Evolutionary conservation across 1,140 invertebrate genomes (phyloP), one percentile per base, ranked within the genome.

Genomic region (Asobara japonica): DNA sequence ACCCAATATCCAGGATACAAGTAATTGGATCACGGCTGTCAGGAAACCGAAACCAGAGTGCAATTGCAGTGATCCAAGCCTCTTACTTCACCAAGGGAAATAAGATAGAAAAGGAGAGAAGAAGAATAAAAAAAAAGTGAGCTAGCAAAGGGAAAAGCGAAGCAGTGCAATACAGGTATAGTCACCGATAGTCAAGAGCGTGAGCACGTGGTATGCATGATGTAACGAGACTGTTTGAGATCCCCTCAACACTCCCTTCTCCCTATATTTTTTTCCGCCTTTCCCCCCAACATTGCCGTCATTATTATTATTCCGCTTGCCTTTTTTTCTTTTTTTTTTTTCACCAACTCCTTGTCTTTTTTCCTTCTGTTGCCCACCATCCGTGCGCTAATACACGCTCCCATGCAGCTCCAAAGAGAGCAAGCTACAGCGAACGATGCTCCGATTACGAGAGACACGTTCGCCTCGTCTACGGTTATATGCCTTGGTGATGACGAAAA

Each of bases 361-460:
- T 13, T 29, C 31, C 31, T 16, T 31, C 4, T 29, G 51, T 60
- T 60, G 13, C 27, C 27, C n/a, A n/a, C 60, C 60, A 62, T 66
- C 48, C 31, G 70, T 20, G 41, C 61, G 64, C 60, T 66, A 72
- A 36, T 56, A 66, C 22, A 69, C 70, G 70, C 70, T 72, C 70
- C 48, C 48, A 64, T 72, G 64, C 64, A 72, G 56, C 20, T 64
- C 70, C 51, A 72, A 72, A 64, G 38, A 30, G 48, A 18, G 65
- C 18, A 65, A 66, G 27, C 30, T 20, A 30, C 31, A 41, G 22
- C 48, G 22, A 62, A 61, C 70, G 38, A 45, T 72, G 70, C 64
- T 66, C 70, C 70, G 70, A 72, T 72, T 72, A 72, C 70, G 70
- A 65, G 64, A 41, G 22, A 65, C 62, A 66, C 33, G 30, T 36